Conservation (phyloP, 2,888 invertebrate species). For the Metopia argyrocephala region DNA sequence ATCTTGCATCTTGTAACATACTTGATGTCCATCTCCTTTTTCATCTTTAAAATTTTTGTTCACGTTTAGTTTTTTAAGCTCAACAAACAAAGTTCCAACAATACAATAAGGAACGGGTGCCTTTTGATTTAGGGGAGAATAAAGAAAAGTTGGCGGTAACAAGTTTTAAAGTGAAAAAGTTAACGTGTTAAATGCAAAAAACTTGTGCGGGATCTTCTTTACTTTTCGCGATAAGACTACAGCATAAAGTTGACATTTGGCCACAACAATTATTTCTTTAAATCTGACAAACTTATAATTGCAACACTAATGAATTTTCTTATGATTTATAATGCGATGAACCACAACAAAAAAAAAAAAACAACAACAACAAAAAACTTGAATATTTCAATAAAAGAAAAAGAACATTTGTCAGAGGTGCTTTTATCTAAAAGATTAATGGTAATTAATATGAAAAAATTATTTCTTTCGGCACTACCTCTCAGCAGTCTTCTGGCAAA, state of each 20-base stretch:
- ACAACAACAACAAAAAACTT: too few species aligned
- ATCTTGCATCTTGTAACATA: too few species aligned
- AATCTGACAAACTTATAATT: background rate
- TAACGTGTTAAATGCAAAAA: constrained; percentile 26
- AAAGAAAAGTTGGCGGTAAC: background rate
- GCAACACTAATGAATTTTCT: background rate
- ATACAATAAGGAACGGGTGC: too few species aligned
- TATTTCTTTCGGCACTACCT: too few species aligned
- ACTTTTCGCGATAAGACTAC: background rate
- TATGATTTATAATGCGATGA: background rate
- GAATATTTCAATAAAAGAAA: too few species aligned
- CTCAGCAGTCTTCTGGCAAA: too few species aligned
- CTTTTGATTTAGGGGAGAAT: background rate
- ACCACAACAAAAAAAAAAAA: too few species aligned
- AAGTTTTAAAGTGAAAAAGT: constrained; percentile 40
- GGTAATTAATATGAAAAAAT: too few species aligned
- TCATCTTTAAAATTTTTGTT: background rate
- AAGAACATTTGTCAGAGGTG: too few species aligned
- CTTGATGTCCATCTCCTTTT: too few species aligned
- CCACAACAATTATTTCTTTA: background rate
- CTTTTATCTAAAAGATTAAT: too few species aligned
- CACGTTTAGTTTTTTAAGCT: background rate
- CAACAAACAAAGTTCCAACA: too few species aligned
- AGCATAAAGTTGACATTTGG: constrained; percentile 9
- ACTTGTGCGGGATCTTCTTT: background rate